These are phyloP conservation scores for Cirrhinus molitorella DNA, from an alignment of 2,797 vertebrate species.

Conservation along the genomic window DNA sequence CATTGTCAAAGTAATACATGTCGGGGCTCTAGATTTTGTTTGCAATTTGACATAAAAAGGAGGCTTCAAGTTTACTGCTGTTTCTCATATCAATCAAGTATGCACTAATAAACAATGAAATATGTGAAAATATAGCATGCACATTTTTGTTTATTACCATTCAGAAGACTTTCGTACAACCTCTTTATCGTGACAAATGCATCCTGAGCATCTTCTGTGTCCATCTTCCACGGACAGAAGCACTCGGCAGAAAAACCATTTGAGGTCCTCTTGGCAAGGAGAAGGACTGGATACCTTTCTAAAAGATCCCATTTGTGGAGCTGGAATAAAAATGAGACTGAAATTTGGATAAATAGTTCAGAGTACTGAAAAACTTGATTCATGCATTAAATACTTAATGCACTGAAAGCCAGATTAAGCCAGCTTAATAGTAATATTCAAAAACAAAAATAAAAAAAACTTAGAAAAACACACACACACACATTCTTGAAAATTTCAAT, in stretches of 20 bases:
- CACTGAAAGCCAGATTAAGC: too few relatives aligned
- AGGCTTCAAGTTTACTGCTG: too few relatives aligned
- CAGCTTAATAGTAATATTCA: too few relatives aligned
- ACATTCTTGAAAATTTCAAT: too few relatives aligned
- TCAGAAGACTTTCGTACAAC: not conserved
- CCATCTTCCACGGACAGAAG: not conserved
- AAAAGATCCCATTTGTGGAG: slow-evolving; percentile 14
- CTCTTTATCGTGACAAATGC: slow-evolving; percentile 12
- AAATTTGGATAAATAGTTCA: not conserved
- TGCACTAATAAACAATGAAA: not conserved
- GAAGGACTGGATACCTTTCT: not conserved
- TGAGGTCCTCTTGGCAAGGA: slow-evolving; percentile 9
- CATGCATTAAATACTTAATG: too few relatives aligned
- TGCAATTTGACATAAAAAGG: too few relatives aligned
- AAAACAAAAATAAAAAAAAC: too few relatives aligned
- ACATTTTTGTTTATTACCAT: slow-evolving; percentile 6
- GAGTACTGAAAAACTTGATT: too few relatives aligned
- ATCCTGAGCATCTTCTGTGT: not conserved
- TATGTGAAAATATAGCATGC: not conserved
- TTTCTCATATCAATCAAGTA: not conserved
- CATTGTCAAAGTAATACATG: too few relatives aligned
- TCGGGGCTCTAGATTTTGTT: too few relatives aligned
- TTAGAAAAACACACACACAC: too few relatives aligned
- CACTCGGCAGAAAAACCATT: slow-evolving; percentile 5
- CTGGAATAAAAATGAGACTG: not conserved